Evolutionary conservation across 2,888 invertebrate genomes (phyloP), one percentile per base, ranked within the genome.

Genomic region (Amphipoea oculea): DNA sequence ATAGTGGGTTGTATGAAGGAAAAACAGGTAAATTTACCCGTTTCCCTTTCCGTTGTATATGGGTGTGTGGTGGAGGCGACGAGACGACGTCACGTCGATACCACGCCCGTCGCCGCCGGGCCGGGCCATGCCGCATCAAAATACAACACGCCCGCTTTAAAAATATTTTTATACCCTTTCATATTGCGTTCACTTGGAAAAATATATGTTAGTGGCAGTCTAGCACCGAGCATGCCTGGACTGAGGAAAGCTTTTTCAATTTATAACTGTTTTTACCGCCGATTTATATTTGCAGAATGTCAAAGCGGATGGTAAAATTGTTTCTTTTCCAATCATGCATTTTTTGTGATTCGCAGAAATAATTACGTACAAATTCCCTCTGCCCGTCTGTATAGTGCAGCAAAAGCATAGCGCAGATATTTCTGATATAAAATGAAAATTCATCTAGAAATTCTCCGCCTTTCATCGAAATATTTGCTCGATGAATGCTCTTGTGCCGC

Each of bases 161-260:
- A 92, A 92, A 92, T 92, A 91, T 92, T 91, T 91, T 89, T 91
- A 83, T 89, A 88, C 87, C 86, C 89, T 89, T 90, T 90, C 87
- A 88, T 89, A 90, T 88, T 84, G 77, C 79, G 73, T 86, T 87
- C 80, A 80, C 84, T 80, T 76, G 65, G 76, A 78, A 88, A 82
- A 71, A 84, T 87, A 75, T 85, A 76, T 80, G 79, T 69, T 85
- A 86, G 79, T 82, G 62, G 72, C 73, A 78, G 78, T 74, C 73
- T 84, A 76, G 57, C 42, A 63, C 42, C 48, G 66, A 72, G 20
- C 66, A 78, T 67, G 51, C 73, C 73, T 81, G 73, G 78, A 71
- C 66, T 70, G 60, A 70, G 57, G 66, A 76, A 57, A 83, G 66
- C 54, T 45, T 76, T 76, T 67, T 71, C 60, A 66, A 70, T 75